A percentile compares a stretch with the other conserved stretches of the same genome.
Evolutionary conservation across 2,113 vertebrate species (phyloP).

Genomic region (Podocnemis expansa): DNA sequence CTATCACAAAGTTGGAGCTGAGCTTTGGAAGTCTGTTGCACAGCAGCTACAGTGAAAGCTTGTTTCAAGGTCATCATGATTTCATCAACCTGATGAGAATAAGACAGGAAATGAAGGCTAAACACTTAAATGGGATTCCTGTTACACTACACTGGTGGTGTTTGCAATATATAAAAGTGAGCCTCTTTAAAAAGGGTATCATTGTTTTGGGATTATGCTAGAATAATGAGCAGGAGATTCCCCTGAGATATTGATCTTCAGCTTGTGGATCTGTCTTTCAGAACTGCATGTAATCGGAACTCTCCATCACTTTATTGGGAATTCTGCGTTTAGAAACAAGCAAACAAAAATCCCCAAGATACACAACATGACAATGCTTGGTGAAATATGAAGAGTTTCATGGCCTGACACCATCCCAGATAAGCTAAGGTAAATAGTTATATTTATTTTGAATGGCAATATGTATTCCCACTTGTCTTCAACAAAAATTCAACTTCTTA

Average conservation of each 20-base stretch:
- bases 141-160: not conserved
- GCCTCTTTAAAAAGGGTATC: not conserved
- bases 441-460: not conserved
- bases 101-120: not conserved
- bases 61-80: constrained; percentile 99
- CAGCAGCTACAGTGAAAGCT: constrained; percentile 93
- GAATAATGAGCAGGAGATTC: not conserved
- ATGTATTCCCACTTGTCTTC: not conserved
- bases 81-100: constrained; percentile 88
- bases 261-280: not conserved
- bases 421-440: not conserved
- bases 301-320: not conserved
- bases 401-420: not conserved
- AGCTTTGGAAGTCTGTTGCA: constrained; percentile 84
- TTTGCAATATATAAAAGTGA: not conserved
- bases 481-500: not conserved
- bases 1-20: constrained; percentile 89
- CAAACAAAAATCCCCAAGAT: not conserved
- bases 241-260: not conserved
- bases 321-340: not conserved
- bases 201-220: not conserved
- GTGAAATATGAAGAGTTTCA: not conserved
- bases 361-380: not conserved
- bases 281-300: not conserved
- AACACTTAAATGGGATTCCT: not conserved